Conservation (phyloP, 2,113 vertebrate genomes). For the Pangasianodon hypophthalmus region DNA sequence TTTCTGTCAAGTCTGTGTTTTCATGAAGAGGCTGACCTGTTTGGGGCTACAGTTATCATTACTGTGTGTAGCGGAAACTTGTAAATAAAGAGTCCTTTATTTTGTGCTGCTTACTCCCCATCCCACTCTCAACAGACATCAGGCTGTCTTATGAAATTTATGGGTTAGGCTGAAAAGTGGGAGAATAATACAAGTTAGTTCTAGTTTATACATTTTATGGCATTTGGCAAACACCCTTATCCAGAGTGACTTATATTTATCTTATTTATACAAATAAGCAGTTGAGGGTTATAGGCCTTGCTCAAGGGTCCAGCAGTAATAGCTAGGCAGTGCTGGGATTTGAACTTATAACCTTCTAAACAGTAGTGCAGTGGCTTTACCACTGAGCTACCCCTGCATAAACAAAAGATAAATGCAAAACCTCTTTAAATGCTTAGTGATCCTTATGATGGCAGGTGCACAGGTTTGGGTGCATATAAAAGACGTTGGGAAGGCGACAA, state of each 20-base stretch:
- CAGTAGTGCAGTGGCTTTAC: background rate
- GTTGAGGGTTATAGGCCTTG: background rate
- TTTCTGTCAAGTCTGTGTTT: background rate
- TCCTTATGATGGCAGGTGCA: background rate
- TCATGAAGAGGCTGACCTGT: background rate
- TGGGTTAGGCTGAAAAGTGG: too few species aligned
- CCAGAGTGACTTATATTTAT: background rate
- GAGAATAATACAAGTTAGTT: background rate
- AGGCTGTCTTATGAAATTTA: background rate
- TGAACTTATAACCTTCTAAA: background rate
- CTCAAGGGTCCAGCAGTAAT: background rate
- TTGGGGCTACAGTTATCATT: slow-evolving; percentile 14
- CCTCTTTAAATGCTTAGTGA: background rate
- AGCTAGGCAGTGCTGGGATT: background rate
- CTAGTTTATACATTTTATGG: background rate
- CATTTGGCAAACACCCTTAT: background rate
- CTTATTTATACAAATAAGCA: background rate
- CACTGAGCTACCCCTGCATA: background rate
- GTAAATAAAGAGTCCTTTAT: background rate
- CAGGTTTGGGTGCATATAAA: background rate
- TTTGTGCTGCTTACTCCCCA: background rate
- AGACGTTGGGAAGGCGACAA: too few species aligned
- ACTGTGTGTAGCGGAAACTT: slow-evolving; percentile 22
- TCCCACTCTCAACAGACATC: background rate
- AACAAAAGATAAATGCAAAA: background rate